Evolutionary conservation across 2,797 vertebrate genomes (phyloP).

Genomic region (Acrossocheilus fasciatus): DNA sequence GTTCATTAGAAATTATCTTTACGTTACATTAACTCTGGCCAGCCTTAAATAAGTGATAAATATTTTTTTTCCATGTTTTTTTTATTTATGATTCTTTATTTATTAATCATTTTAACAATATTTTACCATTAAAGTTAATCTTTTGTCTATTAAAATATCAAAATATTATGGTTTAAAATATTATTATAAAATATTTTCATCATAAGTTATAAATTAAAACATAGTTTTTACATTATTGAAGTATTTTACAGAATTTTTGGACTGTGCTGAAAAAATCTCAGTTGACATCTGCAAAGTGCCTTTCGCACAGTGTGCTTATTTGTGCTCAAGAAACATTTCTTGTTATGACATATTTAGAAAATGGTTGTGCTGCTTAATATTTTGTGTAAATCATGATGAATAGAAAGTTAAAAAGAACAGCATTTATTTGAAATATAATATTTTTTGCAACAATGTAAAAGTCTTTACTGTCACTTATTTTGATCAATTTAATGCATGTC

Average conservation of each 20-base stretch:
- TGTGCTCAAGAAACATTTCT: neutral
- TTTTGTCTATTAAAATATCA: slow-evolving; percentile 13
- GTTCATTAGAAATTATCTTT: neutral
- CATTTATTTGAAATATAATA: neutral
- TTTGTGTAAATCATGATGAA: neutral
- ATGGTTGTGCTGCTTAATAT: neutral
- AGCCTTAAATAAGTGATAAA: neutral
- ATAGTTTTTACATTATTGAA: neutral
- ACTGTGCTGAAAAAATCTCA: neutral
- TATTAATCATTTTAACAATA: neutral
- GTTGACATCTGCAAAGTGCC: neutral
- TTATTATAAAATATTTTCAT: neutral
- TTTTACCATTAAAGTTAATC: neutral
- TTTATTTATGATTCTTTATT: neutral
- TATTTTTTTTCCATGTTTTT: neutral
- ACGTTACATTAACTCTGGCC: neutral
- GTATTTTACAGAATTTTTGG: neutral
- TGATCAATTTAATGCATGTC: neutral
- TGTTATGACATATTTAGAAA: neutral
- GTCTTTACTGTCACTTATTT: neutral
- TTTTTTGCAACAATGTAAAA: neutral
- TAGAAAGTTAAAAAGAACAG: neutral
- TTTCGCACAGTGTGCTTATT: neutral
- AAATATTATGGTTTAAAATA: neutral
- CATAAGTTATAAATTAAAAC: neutral